Conservation (phyloP, 2,113 vertebrate species). For the Hepsetus odoe region DNA sequence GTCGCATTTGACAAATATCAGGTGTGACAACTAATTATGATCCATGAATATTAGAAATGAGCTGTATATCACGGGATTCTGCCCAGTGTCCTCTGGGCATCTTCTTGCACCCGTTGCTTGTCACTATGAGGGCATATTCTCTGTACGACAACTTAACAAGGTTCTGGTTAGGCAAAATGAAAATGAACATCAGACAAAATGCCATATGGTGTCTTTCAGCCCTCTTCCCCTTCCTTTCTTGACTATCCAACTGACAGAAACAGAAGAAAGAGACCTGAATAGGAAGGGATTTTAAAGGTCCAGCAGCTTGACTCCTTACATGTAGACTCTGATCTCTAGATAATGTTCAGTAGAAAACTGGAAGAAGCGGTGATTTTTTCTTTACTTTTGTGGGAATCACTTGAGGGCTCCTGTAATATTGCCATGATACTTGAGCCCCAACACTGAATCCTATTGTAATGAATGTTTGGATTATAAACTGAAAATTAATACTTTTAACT, state of each 20-base stretch:
- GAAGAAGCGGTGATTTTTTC: neutral
- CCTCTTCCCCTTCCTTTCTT: neutral
- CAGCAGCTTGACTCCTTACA: neutral
- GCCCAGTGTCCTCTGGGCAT: conserved; percentile 53
- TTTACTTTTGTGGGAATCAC: neutral
- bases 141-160: neutral
- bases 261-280: neutral
- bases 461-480: no score
- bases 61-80: conserved; percentile 51
- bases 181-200: neutral
- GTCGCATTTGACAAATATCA: conserved; percentile 60
- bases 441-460: no score
- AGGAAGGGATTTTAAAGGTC: conserved; percentile 9
- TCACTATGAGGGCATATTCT: conserved; percentile 43
- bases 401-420: neutral
- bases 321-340: neutral
- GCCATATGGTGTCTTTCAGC: neutral
- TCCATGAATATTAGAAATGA: conserved; percentile 66
- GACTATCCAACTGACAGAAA: neutral
- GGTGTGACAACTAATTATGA: conserved; percentile 69
- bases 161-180: neutral
- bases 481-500: no score
- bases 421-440: no score
- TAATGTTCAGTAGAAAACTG: neutral
- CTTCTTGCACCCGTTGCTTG: conserved; percentile 41